Evolutionary conservation across 2,797 vertebrate species (phyloP).

Genomic region (Sebastes hubbsi): DNA sequence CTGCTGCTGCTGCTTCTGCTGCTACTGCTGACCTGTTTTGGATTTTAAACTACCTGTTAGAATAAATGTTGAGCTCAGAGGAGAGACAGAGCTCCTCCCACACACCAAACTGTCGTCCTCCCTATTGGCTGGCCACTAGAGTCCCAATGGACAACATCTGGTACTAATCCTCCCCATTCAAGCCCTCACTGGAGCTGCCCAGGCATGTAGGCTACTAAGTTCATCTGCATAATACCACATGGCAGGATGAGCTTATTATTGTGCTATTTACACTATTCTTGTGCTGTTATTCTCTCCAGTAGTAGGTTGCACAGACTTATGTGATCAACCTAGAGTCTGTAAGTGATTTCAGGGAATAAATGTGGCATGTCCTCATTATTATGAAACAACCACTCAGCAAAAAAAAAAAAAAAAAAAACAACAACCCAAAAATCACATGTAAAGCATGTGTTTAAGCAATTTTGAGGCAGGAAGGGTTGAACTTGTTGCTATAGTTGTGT

Average conservation of each 20-base stretch:
- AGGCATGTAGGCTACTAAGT: slow-evolving; percentile 32
- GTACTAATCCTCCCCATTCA: slow-evolving; percentile 58
- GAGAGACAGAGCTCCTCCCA: slow-evolving; percentile 59
- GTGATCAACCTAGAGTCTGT: not conserved
- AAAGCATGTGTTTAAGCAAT: not conserved
- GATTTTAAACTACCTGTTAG: slow-evolving; percentile 70
- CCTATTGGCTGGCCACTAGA: slow-evolving; percentile 54
- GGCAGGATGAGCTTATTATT: slow-evolving; percentile 33
- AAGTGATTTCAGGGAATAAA: not conserved
- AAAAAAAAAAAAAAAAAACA: not conserved
- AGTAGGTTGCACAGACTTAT: not conserved
- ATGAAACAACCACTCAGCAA: not conserved
- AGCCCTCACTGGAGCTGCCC: slow-evolving; percentile 33
- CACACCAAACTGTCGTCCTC: slow-evolving; percentile 36
- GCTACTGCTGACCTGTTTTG: slow-evolving; percentile 29
- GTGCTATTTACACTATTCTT: slow-evolving; percentile 21
- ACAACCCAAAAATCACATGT: not conserved
- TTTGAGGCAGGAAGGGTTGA: not conserved
- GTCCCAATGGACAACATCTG: slow-evolving; percentile 74
- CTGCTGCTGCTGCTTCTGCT: not conserved
- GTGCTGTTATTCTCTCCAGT: slow-evolving; percentile 8
- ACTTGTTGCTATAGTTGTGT: not conserved
- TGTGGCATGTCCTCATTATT: not conserved
- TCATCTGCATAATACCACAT: slow-evolving; percentile 45
- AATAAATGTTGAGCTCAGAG: slow-evolving; percentile 29